Percentiles rank a stretch among this genome's conserved stretches.
These are phyloP conservation scores for Eulemur mongoz DNA, from an alignment of 2,797 vertebrate genomes.

Conservation along the genomic window DNA sequence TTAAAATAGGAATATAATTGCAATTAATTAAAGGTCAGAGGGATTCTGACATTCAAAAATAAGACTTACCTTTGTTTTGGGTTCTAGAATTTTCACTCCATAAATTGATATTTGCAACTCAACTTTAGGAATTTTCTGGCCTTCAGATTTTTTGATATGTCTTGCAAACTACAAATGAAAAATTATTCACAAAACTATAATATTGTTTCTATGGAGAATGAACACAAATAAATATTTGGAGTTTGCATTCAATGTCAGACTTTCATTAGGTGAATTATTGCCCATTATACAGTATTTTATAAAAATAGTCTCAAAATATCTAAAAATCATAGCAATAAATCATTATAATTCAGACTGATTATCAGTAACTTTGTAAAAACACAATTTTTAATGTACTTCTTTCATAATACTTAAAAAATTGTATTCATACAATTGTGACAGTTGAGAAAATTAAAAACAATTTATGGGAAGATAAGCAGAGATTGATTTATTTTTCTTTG, in stretches of 20 bases:
- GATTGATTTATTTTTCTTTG: not conserved
- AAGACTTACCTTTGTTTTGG: constrained; percentile 95
- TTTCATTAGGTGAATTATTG: not conserved
- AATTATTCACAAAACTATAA: constrained; percentile 26
- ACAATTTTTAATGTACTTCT: not conserved
- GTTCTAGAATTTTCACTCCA: constrained; percentile 97
- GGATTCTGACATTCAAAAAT: not conserved
- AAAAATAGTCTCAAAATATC: not conserved
- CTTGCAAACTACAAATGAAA: constrained; percentile 93
- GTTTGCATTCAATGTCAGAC: not conserved
- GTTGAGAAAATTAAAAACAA: not conserved
- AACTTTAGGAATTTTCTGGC: constrained; percentile 97
- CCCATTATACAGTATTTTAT: not conserved
- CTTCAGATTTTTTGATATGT: constrained; percentile 99
- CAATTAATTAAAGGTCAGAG: not conserved
- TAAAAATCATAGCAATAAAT: not conserved
- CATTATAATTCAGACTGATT: not conserved
- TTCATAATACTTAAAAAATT: not conserved
- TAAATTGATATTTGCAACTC: constrained; percentile 99
- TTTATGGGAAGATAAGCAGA: not conserved
- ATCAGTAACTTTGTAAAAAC: not conserved
- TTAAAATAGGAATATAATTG: not conserved
- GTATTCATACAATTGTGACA: not conserved
- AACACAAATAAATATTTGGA: not conserved
- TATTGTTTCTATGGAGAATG: not conserved